Conservation (phyloP, 1,140 invertebrate genomes). For the Diachasmimorpha longicaudata region DNA sequence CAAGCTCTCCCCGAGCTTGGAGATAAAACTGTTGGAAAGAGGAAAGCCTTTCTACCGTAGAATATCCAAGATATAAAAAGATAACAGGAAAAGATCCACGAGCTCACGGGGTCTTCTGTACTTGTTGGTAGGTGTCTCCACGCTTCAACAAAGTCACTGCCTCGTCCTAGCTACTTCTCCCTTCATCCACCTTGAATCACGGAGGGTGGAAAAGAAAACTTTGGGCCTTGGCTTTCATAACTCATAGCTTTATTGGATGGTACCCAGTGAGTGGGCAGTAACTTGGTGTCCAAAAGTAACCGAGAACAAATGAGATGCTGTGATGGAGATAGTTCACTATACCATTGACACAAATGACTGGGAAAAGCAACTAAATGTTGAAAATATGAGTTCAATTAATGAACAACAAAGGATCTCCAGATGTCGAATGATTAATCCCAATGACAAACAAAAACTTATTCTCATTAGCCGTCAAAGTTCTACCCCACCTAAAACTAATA, state of each 20-base stretch:
- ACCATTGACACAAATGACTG: neutral
- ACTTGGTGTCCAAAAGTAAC: neutral
- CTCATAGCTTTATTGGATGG: neutral
- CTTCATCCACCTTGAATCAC: neutral
- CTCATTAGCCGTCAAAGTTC: neutral
- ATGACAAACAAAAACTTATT: no score
- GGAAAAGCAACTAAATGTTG: neutral
- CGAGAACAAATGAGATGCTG: neutral
- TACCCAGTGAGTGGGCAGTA: neutral
- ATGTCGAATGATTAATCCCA: no score
- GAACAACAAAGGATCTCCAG: neutral
- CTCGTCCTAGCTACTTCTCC: neutral
- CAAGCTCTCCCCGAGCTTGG: neutral
- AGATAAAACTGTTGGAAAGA: conserved; percentile 10
- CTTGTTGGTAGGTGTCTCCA: conserved; percentile 4
- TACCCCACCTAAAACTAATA: neutral
- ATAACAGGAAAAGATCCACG: neutral
- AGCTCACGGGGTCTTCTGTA: neutral
- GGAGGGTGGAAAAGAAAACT: neutral
- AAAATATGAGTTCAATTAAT: neutral
- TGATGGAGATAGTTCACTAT: neutral
- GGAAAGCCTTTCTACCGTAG: neutral
- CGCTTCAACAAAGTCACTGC: neutral
- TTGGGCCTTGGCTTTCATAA: neutral
- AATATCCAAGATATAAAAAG: neutral